Conservation (phyloP, 2,113 vertebrate species). For the Mugil cephalus region DNA sequence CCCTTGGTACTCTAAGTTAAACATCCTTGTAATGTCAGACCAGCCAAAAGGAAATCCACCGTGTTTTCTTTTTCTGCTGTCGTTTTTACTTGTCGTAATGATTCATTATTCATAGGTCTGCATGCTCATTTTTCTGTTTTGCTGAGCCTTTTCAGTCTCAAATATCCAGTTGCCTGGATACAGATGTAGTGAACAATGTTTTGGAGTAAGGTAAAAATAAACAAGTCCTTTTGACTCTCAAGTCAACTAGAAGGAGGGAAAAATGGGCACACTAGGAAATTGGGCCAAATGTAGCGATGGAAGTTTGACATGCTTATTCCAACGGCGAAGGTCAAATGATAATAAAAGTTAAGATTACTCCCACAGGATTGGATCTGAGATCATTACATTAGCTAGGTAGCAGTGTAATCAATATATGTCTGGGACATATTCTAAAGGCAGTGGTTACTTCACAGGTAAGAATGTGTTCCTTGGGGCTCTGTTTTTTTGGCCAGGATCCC, state of each 20-base stretch:
- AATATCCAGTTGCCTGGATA: slow-evolving; percentile 43
- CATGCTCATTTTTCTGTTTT: slow-evolving; percentile 46
- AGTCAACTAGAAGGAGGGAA: slow-evolving; percentile 33
- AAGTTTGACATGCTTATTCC: slow-evolving; percentile 13
- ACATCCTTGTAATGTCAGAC: slow-evolving; percentile 69
- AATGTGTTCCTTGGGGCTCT: slow-evolving; percentile 2
- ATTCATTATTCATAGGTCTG: slow-evolving; percentile 55
- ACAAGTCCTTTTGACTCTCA: slow-evolving; percentile 51
- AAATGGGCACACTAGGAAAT: slow-evolving; percentile 40
- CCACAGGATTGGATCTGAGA: slow-evolving; percentile 9
- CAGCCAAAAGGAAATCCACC: slow-evolving; percentile 62
- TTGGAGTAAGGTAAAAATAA: slow-evolving; percentile 50
- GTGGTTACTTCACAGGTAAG: slow-evolving; percentile 7
- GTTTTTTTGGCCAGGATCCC: background rate
- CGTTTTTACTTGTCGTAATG: slow-evolving; percentile 55
- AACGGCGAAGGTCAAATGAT: slow-evolving; percentile 42
- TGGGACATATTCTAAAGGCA: slow-evolving; percentile 7
- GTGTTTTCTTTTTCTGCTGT: slow-evolving; percentile 65
- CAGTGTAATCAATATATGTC: slow-evolving; percentile 4
- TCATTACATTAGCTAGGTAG: slow-evolving; percentile 3
- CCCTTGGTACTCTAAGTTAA: slow-evolving; percentile 68
- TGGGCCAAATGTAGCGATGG: slow-evolving; percentile 1
- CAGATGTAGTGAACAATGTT: slow-evolving; percentile 60
- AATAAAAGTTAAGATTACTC: slow-evolving; percentile 25
- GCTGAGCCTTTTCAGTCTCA: slow-evolving; percentile 55